Base-by-base conservation (phyloP, 2,888 invertebrate species). In the Chrysolina haemoptera region DNA sequence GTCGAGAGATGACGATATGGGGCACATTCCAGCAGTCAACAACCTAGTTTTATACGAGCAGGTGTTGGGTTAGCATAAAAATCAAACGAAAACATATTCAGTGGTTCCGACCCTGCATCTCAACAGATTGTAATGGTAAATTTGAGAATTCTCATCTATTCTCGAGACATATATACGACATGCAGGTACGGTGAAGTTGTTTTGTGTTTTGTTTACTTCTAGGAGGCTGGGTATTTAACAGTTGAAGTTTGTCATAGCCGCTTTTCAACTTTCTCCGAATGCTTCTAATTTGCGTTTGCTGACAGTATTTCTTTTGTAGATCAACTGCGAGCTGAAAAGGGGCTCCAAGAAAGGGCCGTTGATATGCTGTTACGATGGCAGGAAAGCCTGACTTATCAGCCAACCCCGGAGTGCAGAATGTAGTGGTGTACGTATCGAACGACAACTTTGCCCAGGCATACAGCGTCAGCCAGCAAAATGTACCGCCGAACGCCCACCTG, bases 291-390 rank as follows among this genome's bases (percentile, higher is more conserved):
- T 41, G 14, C 62, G 27, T 9, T 20, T 11, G 40, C 59, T 11
- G 40, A 59, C 43, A 16, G 14, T 75, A 74, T 78, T 71, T 79
- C 80, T 78, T 68, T 86, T 87, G 78, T 79, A 88, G 87, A 84
- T 81, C 84, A 80, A 82, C 83, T 86, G 85, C 84, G 84, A 84
- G 84, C 82, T 88, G 84, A 84, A 84, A 84, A 82, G 82, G 84
- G 86, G 87, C 87, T 88, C 89, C 89, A 87, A 85, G 87, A 86
- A 88, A 88, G 89, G 88, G 89, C 90, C 91, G 91, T 92, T 93
- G 92, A 93, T 93, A 93, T 92, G 91, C 90, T 91, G 90, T 90
- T 90, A 92, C 91, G 90, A 93, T 91, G 90, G 93, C 93, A 90
- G 92, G 92, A 91, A 93, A 93, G 93, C 92, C 93, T 93, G 93